Evolutionary conservation across 2,113 vertebrate genomes (phyloP), one percentile per base, ranked within the genome.

Genomic region (Abramis brama): DNA sequence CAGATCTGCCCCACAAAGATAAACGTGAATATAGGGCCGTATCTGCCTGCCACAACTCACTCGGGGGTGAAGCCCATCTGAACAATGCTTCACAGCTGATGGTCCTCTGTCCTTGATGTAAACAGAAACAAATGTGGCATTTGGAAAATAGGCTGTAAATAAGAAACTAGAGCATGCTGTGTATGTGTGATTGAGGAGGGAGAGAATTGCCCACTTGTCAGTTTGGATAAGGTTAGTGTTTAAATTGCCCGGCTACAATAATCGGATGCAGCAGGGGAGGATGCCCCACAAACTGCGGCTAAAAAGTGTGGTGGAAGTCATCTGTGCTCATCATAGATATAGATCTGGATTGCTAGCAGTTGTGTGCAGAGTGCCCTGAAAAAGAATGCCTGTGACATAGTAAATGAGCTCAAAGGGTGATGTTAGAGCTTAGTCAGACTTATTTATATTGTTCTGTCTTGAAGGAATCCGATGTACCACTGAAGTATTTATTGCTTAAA

Each of bases 171-270:
- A 43, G 33, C 50, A 75, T 13, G 87, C 73, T 80, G 88, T 82
- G 87, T 81, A 89, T 84, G 84, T 73, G 89, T 78, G 79, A 55
- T 52, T 89, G 82, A 88, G 87, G 81, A 73, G 50, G 27, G 45
- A 92, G 90, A 85, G 91, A 92, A 93, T 90, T 89, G 90, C 83
- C 88, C 89, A 89, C 94, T 93, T 93, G 91, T 94, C 93, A 94
- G 90, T 87, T 87, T 36, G 88, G 91, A 93, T 90, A 93, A 93
- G 94, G 93, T 93, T 94, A 94, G 85, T 45, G 73, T 89, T 89
- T 90, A 91, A 91, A 89, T 90, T 80, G 27, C 21, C 68, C 79
- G 88, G 87, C 75, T 87, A 43, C 55, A 1, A 79, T 93, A 94
- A 93, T 92, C 92, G 87, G 91, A 90, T 89, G 89, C 85, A 88